A percentile compares a stretch with the other conserved stretches of the same genome.
These are phyloP conservation scores for Pentalonia nigronervosa DNA, from an alignment of 1,140 invertebrate species.

Conservation along the genomic window DNA sequence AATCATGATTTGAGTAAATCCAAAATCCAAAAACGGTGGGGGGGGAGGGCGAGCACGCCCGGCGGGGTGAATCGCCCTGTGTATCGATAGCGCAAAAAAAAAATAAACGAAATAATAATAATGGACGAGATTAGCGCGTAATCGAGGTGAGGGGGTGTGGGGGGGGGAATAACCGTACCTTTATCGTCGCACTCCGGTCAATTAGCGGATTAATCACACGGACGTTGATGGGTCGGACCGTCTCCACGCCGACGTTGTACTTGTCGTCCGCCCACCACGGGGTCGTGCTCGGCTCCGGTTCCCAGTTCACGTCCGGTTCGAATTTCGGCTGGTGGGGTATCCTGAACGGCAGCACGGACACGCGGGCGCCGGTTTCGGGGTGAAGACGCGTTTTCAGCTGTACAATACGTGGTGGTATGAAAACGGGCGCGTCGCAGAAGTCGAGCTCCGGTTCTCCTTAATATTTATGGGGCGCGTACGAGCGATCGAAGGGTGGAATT, in stretches of 20 bases:
- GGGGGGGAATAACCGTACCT: no score
- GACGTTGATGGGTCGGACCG: background rate
- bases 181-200: slow-evolving; percentile 17
- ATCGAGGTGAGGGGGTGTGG: no score
- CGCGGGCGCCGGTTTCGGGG: background rate
- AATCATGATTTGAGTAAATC: no score
- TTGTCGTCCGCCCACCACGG: slow-evolving; percentile 45
- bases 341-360: background rate
- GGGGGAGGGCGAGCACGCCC: no score
- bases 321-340: background rate
- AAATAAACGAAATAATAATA: background rate
- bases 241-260: slow-evolving; percentile 33
- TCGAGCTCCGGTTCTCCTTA: no score
- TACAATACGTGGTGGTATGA: no score
- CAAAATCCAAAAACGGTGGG: no score
- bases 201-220: background rate
- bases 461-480: no score
- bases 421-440: no score
- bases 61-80: no score
- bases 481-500: no score
- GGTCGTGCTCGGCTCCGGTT: background rate
- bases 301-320: slow-evolving; percentile 14
- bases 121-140: background rate
- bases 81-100: no score
- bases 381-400: slow-evolving; percentile 13